Conservation (phyloP, 2,888 invertebrate genomes). For the Cenopis cana region DNA sequence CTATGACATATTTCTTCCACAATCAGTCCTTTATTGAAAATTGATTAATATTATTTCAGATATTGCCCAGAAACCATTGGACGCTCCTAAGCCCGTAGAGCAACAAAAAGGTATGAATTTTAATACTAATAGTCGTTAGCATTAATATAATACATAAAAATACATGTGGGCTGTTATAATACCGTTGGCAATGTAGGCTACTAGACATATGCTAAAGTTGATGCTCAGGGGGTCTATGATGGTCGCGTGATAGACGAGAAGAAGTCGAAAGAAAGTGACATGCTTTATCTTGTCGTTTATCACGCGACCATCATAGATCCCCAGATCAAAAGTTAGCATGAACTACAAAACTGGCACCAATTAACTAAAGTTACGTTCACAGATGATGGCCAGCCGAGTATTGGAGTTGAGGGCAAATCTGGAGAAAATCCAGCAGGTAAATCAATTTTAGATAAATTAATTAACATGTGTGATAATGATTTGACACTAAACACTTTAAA, state of each 20-base stretch:
- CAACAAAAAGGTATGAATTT: slow-evolving; percentile 56
- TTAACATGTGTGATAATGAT: no score
- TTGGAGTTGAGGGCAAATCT: slow-evolving; percentile 57
- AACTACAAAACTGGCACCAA: neutral
- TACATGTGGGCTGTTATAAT: no score
- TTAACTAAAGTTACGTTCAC: slow-evolving; percentile 45
- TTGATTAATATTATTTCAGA: slow-evolving; percentile 55
- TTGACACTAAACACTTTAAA: no score
- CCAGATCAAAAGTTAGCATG: no score
- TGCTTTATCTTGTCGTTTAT: no score
- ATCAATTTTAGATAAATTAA: slow-evolving; percentile 11
- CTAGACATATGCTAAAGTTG: neutral
- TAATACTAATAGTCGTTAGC: no score
- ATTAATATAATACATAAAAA: no score
- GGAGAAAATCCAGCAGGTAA: slow-evolving; percentile 66
- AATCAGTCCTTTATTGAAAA: neutral
- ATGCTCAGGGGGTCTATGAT: no score
- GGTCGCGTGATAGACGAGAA: no score
- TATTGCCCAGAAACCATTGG: slow-evolving; percentile 59
- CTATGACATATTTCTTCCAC: neutral
- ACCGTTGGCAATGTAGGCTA: neutral
- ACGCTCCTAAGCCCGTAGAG: slow-evolving; percentile 50
- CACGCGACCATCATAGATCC: no score
- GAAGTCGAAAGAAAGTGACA: no score
- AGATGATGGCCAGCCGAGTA: slow-evolving; percentile 63